These are phyloP conservation scores for Hippoglossus stenolepis DNA, from an alignment of 2,113 vertebrate genomes.

Conservation along the genomic window DNA sequence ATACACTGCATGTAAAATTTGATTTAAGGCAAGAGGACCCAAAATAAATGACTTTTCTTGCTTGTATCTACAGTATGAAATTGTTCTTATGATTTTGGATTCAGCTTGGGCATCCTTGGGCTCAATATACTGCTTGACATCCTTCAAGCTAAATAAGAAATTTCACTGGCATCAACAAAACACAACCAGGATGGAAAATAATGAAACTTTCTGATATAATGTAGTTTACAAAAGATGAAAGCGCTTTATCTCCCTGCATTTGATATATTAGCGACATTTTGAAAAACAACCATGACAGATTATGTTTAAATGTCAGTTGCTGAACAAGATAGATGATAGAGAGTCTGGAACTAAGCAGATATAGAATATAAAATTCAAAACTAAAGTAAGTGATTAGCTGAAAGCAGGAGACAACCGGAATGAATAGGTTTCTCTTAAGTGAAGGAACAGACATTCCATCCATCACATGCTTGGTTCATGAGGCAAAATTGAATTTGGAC, in stretches of 20 bases:
- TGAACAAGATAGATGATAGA: not conserved
- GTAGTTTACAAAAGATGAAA: not conserved
- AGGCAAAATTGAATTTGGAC: conserved; percentile 15
- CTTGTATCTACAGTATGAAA: not conserved
- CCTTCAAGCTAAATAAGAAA: not conserved
- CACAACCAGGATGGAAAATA: not conserved
- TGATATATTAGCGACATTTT: conserved; percentile 38
- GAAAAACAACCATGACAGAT: conserved; percentile 32
- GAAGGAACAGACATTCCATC: not conserved
- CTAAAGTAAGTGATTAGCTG: conserved; percentile 5
- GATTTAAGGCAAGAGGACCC: not conserved
- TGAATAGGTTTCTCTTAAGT: not conserved
- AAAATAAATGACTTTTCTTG: not conserved
- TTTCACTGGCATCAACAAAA: not conserved
- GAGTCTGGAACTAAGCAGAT: not conserved
- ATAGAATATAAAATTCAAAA: conserved; percentile 1
- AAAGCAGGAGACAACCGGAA: not conserved
- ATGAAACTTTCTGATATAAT: not conserved
- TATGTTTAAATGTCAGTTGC: conserved; percentile 34
- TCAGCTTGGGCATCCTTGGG: not conserved
- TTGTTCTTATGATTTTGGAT: not conserved
- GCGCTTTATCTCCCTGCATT: conserved; percentile 17
- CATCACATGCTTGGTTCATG: not conserved
- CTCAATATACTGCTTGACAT: not conserved
- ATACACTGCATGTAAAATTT: not conserved